phyloP scores from a whole-genome alignment of 2,113 vertebrate species.

The Fregetta grallaria region DNA sequence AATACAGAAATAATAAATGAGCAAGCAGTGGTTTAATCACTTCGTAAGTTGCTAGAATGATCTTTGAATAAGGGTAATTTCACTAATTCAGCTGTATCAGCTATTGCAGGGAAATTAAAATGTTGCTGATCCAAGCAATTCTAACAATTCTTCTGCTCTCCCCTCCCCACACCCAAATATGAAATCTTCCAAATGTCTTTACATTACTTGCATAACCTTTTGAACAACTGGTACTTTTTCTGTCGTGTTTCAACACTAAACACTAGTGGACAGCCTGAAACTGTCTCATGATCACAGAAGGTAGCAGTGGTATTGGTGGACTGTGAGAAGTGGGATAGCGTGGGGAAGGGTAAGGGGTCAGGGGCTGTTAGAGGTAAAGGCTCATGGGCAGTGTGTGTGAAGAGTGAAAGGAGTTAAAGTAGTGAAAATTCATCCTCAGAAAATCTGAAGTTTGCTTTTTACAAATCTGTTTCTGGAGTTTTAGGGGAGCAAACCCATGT shows the following conservation, averaged over 20 bases:
- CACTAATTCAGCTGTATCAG: constrained; percentile 33
- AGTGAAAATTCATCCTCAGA: not conserved
- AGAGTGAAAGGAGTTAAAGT: not conserved
- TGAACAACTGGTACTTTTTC: not conserved
- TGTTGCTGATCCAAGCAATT: not conserved
- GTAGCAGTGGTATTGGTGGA: not conserved
- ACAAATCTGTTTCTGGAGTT: not conserved
- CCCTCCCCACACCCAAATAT: not conserved
- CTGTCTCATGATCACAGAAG: not conserved
- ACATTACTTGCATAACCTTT: not conserved
- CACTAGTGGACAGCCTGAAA: not conserved
- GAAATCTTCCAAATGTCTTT: not conserved
- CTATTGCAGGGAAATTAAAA: not conserved
- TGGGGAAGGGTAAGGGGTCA: not conserved
- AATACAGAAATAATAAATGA: constrained; percentile 51
- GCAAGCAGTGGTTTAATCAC: constrained; percentile 33
- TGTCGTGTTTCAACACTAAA: not conserved
- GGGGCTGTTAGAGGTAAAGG: not conserved
- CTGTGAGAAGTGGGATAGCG: fast-evolving
- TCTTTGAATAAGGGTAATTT: constrained; percentile 45
- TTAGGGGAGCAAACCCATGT: not conserved
- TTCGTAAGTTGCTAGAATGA: not conserved
- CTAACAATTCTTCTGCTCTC: not conserved
- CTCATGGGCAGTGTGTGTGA: not conserved
- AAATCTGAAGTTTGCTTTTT: not conserved